Evolutionary conservation across 2,113 vertebrate genomes (phyloP).

Genomic region (human): DNA sequence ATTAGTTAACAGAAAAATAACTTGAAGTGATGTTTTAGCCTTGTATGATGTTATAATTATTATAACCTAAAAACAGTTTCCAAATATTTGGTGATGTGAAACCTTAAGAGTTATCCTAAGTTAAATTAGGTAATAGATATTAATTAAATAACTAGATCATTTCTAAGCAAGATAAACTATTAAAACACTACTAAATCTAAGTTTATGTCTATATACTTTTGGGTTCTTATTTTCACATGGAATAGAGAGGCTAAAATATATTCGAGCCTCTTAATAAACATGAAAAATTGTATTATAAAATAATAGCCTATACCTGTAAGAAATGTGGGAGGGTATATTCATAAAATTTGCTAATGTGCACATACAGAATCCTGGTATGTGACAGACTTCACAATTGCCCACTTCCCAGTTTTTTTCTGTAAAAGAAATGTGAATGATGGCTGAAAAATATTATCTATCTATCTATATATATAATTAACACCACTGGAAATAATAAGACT

Average conservation of each 20-base stretch:
- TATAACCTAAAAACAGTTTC: not conserved
- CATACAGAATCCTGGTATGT: not conserved
- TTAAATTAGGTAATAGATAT: not conserved
- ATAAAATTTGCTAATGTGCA: not conserved
- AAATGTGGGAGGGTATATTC: not conserved
- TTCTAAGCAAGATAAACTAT: conserved; percentile 9
- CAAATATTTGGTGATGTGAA: not conserved
- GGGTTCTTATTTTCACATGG: not conserved
- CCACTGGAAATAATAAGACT: conserved; percentile 14
- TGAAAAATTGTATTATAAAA: not conserved
- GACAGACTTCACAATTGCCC: not conserved
- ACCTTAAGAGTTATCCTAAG: not conserved
- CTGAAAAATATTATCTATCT: conserved; percentile 1
- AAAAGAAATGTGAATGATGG: not conserved
- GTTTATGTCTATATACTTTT: not conserved
- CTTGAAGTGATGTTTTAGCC: not conserved
- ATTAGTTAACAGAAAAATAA: not conserved
- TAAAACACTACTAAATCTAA: not conserved
- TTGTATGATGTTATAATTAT: not conserved
- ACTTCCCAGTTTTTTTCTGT: not conserved
- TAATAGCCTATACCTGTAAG: not conserved
- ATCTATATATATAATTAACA: conserved; percentile 2
- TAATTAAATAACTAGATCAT: not conserved
- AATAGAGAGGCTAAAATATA: not conserved
- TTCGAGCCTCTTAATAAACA: not conserved